phyloP scores from a whole-genome alignment of 2,888 invertebrate species.

The Elmis aenea region DNA sequence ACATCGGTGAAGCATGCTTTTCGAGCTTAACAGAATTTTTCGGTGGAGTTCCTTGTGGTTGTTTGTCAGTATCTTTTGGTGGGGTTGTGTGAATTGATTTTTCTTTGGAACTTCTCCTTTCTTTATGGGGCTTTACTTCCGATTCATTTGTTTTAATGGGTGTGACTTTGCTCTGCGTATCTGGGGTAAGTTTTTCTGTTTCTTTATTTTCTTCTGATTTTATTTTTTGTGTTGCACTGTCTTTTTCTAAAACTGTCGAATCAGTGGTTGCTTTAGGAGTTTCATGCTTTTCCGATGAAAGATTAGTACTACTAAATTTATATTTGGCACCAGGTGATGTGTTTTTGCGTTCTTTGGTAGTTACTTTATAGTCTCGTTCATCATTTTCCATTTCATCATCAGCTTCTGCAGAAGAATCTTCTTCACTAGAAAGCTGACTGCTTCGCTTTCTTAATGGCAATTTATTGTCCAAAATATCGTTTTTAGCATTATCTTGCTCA shows the following conservation, averaged over 20 bases:
- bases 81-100: background rate
- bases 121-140: background rate
- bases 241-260: slow-evolving; percentile 16
- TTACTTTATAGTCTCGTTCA: slow-evolving; percentile 50
- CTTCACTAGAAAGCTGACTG: slow-evolving; percentile 49
- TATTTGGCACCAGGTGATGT: slow-evolving; percentile 44
- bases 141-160: background rate
- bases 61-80: no score
- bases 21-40: slow-evolving; percentile 15
- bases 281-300: slow-evolving; percentile 13
- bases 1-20: slow-evolving; percentile 30
- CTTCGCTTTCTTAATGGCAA: slow-evolving; percentile 34
- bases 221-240: slow-evolving; percentile 19
- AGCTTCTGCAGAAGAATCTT: slow-evolving; percentile 62
- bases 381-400: slow-evolving; percentile 66
- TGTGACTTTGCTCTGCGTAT: background rate
- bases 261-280: slow-evolving; percentile 4
- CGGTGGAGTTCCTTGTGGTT: slow-evolving; percentile 7
- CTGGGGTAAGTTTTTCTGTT: no score
- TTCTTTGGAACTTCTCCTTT: background rate
- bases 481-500: slow-evolving; percentile 15
- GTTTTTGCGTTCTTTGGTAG: slow-evolving; percentile 21
- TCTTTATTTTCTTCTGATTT: no score
- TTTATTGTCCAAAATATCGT: slow-evolving; percentile 16
- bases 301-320: slow-evolving; percentile 32